phyloP scores from a whole-genome alignment of 2,888 invertebrate species.

The Stegophylla sp. region DNA sequence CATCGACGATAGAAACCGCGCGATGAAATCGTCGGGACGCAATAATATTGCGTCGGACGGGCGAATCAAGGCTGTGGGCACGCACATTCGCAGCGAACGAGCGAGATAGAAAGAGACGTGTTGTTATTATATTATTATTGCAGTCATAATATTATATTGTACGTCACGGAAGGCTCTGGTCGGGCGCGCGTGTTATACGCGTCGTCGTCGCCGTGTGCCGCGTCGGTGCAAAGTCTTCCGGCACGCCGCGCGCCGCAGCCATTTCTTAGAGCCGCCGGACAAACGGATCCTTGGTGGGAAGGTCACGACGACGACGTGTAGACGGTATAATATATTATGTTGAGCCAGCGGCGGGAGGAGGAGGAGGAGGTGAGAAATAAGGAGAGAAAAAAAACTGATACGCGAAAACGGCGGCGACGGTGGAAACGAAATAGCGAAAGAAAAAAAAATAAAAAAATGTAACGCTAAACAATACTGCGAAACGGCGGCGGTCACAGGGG shows the following conservation, averaged over 20 bases:
- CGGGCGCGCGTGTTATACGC: neutral
- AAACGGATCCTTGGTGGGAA: slow-evolving; percentile 52
- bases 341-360: neutral
- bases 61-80: slow-evolving; percentile 19
- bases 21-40: too few relatives aligned
- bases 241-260: neutral
- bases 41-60: too few relatives aligned
- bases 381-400: neutral
- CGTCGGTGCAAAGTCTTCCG: too few relatives aligned
- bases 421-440: neutral
- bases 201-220: too few relatives aligned
- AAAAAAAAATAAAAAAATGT: slow-evolving; percentile 9
- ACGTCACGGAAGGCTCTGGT: neutral
- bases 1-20: too few relatives aligned
- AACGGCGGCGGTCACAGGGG: too few relatives aligned
- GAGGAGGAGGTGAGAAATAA: neutral
- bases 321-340: too few relatives aligned
- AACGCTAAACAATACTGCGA: neutral
- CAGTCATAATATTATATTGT: too few relatives aligned
- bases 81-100: too few relatives aligned
- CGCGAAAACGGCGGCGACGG: neutral
- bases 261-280: slow-evolving; percentile 9
- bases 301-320: slow-evolving; percentile 17
- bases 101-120: too few relatives aligned
- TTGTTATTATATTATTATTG: too few relatives aligned